A percentile compares a stretch with the other conserved stretches of the same genome.
phyloP scores from a whole-genome alignment of 2,888 invertebrate genomes.

The Microplitis deprimator region DNA sequence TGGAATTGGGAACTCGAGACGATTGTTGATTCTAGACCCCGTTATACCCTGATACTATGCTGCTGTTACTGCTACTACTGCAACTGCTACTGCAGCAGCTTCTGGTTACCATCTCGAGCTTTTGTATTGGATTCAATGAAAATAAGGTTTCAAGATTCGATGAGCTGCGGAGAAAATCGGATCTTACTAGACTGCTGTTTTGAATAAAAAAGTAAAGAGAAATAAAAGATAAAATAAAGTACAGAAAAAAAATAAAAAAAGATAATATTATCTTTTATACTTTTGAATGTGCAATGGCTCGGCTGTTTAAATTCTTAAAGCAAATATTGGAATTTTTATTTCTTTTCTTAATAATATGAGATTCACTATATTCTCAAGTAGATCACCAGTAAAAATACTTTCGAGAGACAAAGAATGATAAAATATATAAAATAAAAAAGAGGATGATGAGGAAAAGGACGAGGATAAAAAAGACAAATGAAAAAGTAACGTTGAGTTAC shows the following conservation, averaged over 20 bases:
- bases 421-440: not conserved
- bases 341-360: not conserved
- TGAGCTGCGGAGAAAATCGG: conserved; percentile 15
- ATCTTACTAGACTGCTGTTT: conserved; percentile 13
- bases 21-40: conserved; percentile 15
- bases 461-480: not conserved
- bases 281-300: not conserved
- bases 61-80: conserved; percentile 7
- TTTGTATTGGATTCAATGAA: conserved; percentile 32
- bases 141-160: conserved; percentile 26
- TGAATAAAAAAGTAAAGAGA: conserved; percentile 13
- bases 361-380: not conserved
- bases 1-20: conserved; percentile 24
- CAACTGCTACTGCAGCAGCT: not conserved
- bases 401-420: not conserved
- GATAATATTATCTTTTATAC: not conserved
- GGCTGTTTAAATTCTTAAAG: not conserved
- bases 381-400: not conserved
- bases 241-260: not conserved
- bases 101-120: conserved; percentile 15
- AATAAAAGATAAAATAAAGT: not conserved
- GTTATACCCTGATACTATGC: not conserved
- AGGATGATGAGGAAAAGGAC: conserved; percentile 13
- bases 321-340: not conserved
- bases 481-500: conserved; percentile 51